Base-by-base conservation (phyloP, 2,888 invertebrate genomes). In the Agrotis exclamationis region DNA sequence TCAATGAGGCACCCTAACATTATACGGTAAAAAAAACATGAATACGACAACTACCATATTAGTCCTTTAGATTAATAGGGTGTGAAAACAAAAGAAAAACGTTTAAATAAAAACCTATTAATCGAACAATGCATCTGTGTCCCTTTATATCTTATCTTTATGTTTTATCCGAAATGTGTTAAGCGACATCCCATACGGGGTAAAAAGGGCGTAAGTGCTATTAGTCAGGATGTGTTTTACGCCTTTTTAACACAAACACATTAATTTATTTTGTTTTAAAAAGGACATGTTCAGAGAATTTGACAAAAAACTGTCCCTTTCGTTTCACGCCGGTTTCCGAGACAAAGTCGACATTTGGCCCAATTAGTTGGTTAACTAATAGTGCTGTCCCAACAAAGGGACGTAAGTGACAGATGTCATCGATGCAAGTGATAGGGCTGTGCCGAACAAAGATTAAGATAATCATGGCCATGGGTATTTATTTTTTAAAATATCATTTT, bases 331-430 rank as follows among this genome's bases (percentile, higher is more conserved):
- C 65, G 48, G 57, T 67, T 80, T 63, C 62, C 62, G 50, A 54
- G 62, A 63, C 24, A 53, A 39, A 65, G 76, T 66, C 64, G 79
- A 75, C 74, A 68, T 58, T 63, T 74, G 80, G 51, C 60, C 91
- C 93, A 93, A 94, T 94, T 93, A 94, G 91, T 92, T 90, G 89
- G 91, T 89, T 85, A 91, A 93, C 90, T 91, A 92, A 94, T 90
- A 90, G 91, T 76, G 24, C 63, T 77, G 76, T 74, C 82, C 70
- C 82, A 87, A 92, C 91, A 91, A 90, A 89, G 85, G 77, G 73
- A 60, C 45, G 59, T 67, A 73, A 69, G 59, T 75, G 86, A 82
- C 79, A 75, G 78, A 76, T 77, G 73, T 74, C 80, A 77, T 74
- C 66, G 80, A 79, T 74, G 76, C 62, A 45, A 60, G 1, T 64